These are phyloP conservation scores for Thecophora atra DNA, from an alignment of 2,888 invertebrate species.

Conservation along the genomic window DNA sequence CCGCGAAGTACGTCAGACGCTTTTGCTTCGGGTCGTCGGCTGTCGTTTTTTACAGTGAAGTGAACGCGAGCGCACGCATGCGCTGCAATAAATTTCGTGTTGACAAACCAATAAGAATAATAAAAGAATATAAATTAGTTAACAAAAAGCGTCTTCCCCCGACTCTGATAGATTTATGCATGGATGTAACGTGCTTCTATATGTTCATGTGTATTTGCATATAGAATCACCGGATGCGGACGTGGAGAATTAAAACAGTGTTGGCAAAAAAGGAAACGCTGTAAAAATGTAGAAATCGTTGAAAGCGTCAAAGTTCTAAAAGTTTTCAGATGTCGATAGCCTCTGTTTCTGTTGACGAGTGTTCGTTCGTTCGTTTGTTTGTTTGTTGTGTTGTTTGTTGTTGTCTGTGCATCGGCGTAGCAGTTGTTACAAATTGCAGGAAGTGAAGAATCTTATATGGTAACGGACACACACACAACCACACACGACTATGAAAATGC, in stretches of 20 bases:
- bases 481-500: background rate
- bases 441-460: conserved; percentile 19
- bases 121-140: background rate
- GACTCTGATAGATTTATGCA: too few relatives aligned
- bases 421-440: conserved; percentile 20
- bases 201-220: background rate
- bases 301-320: conserved; percentile 1
- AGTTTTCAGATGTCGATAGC: background rate
- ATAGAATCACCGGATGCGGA: conserved; percentile 33
- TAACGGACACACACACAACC: background rate
- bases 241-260: conserved; percentile 19
- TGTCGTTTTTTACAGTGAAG: background rate
- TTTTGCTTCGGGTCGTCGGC: background rate
- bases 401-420: background rate
- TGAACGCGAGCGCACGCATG: conserved; percentile 11
- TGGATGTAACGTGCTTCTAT: background rate
- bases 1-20: conserved; percentile 11
- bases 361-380: background rate
- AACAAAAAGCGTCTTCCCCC: background rate
- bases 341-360: background rate
- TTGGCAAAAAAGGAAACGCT: conserved; percentile 11
- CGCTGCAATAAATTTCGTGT: background rate
- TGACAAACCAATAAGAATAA: background rate
- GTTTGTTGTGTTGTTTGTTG: too few relatives aligned
- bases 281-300: conserved; percentile 7